phyloP scores from a whole-genome alignment of 1,140 invertebrate genomes.

The Pararge aegeria region DNA sequence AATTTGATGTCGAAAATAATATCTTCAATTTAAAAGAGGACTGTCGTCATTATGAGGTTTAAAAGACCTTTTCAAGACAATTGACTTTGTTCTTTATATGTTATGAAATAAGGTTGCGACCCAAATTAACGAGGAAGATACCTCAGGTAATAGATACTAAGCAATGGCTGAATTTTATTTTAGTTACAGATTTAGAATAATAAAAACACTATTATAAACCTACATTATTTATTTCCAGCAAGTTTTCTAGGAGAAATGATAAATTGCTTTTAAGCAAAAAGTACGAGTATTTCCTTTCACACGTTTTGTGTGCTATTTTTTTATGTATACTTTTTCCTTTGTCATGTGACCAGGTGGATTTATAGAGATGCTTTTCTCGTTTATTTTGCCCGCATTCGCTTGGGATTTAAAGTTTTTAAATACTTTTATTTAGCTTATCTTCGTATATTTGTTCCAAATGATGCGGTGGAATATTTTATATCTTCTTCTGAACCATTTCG shows the following conservation, averaged over 20 bases:
- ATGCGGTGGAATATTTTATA: too few species aligned
- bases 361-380: constrained; percentile 40
- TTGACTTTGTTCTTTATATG: too few species aligned
- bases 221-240: background rate
- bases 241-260: constrained; percentile 24
- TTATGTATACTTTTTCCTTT: constrained; percentile 38
- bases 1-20: too few species aligned
- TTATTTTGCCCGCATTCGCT: background rate
- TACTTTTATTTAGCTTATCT: too few species aligned
- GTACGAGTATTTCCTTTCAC: constrained; percentile 10
- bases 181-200: background rate
- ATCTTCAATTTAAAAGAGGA: too few species aligned
- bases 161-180: background rate
- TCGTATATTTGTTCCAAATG: too few species aligned
- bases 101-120: too few species aligned
- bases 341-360: constrained; percentile 52
- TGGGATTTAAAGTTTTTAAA: too few species aligned
- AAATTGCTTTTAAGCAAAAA: constrained; percentile 48
- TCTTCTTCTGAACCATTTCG: too few species aligned
- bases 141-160: background rate
- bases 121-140: too few species aligned
- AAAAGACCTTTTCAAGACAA: too few species aligned
- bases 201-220: background rate
- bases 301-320: background rate
- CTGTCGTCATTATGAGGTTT: too few species aligned